phyloP scores from a whole-genome alignment of 2,113 vertebrate species.

The Lophius piscatorius region DNA sequence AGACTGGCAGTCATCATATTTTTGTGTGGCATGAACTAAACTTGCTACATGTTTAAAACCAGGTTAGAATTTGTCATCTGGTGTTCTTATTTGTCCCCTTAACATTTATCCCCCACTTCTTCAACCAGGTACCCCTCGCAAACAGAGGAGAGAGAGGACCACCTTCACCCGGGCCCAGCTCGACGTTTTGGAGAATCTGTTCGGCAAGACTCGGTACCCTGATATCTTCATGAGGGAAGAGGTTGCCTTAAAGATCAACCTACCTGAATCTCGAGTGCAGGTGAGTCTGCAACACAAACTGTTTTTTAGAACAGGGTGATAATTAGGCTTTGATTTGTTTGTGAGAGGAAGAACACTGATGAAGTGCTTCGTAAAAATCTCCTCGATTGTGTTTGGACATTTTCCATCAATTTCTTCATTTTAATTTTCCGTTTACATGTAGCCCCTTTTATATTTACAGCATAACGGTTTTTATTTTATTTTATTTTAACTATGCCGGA shows the following conservation, averaged over 20 bases:
- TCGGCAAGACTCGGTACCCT: conserved; percentile 95
- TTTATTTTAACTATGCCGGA: no score
- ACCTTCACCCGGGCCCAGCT: conserved; percentile 97
- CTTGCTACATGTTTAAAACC: no score
- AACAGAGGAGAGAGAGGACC: conserved; percentile 95
- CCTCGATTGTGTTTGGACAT: background rate
- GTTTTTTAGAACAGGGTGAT: no score
- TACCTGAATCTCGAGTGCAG: conserved; percentile 94
- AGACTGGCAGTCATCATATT: no score
- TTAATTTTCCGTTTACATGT: no score
- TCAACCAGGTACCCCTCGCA: conserved; percentile 87
- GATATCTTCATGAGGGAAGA: conserved; percentile 99
- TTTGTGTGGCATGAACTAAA: no score
- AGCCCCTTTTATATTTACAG: no score
- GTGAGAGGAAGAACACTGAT: background rate
- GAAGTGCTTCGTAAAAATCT: background rate
- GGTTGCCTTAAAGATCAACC: conserved; percentile 97
- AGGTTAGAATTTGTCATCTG: no score
- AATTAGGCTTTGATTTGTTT: no score
- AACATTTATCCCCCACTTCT: conserved; percentile 32
- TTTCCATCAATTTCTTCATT: no score
- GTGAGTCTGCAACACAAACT: conserved; percentile 67
- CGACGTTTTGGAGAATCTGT: conserved; percentile 93
- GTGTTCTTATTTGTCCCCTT: no score
- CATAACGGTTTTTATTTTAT: no score